phyloP scores from a whole-genome alignment of 2,888 invertebrate genomes.

The Nesidiocoris tenuis region DNA sequence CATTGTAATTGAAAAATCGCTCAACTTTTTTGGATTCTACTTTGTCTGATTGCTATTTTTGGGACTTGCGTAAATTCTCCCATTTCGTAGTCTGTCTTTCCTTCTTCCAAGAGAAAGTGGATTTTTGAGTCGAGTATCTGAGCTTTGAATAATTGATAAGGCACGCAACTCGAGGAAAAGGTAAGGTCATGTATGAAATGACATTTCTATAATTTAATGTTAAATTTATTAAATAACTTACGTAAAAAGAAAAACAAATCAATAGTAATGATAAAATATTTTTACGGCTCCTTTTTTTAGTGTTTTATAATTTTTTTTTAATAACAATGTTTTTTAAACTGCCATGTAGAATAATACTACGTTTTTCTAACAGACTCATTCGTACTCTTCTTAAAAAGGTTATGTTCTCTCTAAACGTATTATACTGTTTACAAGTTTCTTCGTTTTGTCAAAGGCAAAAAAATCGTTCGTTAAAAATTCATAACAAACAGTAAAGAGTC shows the following conservation, averaged over 20 bases:
- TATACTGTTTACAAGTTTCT: conserved; percentile 24
- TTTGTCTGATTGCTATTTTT: no score
- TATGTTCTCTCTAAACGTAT: conserved; percentile 27
- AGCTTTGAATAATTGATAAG: no score
- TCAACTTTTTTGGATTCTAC: no score
- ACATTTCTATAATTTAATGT: conserved; percentile 40
- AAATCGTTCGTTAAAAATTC: neutral
- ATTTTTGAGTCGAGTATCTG: no score
- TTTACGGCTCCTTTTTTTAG: conserved; percentile 22
- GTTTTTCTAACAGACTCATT: conserved; percentile 31
- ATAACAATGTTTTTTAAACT: conserved; percentile 30
- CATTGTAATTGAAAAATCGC: no score
- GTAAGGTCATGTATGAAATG: neutral
- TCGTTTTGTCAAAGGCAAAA: conserved; percentile 3
- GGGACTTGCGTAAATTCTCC: no score
- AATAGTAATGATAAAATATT: conserved; percentile 41
- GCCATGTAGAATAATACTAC: conserved; percentile 28
- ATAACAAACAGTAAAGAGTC: conserved; percentile 34
- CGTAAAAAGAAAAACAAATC: conserved; percentile 37
- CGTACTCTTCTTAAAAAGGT: conserved; percentile 24
- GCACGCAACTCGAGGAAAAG: neutral
- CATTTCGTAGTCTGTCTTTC: no score
- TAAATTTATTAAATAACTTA: conserved; percentile 48
- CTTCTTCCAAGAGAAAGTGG: no score
- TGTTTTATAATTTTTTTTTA: conserved; percentile 13